phyloP scores from a whole-genome alignment of 2,888 invertebrate genomes.

The Cheilosia soror region DNA sequence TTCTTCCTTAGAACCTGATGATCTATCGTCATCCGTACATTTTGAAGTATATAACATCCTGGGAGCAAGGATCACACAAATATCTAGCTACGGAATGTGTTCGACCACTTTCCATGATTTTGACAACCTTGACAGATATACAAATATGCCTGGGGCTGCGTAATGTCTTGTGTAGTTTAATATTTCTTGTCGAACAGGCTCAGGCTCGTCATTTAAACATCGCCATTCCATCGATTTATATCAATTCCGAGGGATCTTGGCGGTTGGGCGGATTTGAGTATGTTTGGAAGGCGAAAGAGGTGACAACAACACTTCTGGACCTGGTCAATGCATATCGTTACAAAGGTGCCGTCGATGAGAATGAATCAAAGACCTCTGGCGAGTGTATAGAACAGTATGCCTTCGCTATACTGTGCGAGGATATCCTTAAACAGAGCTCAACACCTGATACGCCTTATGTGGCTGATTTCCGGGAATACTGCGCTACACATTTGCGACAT shows the following conservation, averaged over 20 bases:
- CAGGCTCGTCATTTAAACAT: slow-evolving; percentile 93
- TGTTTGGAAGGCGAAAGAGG: slow-evolving; percentile 88
- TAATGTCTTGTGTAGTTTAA: slow-evolving; percentile 91
- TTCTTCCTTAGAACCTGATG: slow-evolving; percentile 89
- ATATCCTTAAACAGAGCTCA: slow-evolving; percentile 85
- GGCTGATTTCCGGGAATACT: slow-evolving; percentile 88
- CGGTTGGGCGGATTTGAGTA: slow-evolving; percentile 94
- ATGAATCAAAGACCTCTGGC: slow-evolving; percentile 85
- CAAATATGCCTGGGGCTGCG: slow-evolving; percentile 94
- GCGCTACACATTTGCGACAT: slow-evolving; percentile 88
- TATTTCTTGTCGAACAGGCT: slow-evolving; percentile 93
- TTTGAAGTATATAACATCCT: slow-evolving; percentile 91
- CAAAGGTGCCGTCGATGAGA: slow-evolving; percentile 89
- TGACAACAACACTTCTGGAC: slow-evolving; percentile 87
- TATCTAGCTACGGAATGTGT: slow-evolving; percentile 93
- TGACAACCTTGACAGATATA: slow-evolving; percentile 88
- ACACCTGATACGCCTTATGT: slow-evolving; percentile 88
- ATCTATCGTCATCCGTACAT: slow-evolving; percentile 94
- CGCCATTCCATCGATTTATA: slow-evolving; percentile 91
- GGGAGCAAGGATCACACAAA: slow-evolving; percentile 90
- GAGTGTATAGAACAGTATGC: slow-evolving; percentile 90
- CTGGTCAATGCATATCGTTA: slow-evolving; percentile 89
- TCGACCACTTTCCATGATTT: slow-evolving; percentile 88
- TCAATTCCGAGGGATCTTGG: slow-evolving; percentile 93
- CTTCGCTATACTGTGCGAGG: slow-evolving; percentile 90